Percentiles rank a stretch among this genome's conserved stretches.
Conservation (phyloP, 2,888 invertebrate species). For the Cephonodes hylas region DNA sequence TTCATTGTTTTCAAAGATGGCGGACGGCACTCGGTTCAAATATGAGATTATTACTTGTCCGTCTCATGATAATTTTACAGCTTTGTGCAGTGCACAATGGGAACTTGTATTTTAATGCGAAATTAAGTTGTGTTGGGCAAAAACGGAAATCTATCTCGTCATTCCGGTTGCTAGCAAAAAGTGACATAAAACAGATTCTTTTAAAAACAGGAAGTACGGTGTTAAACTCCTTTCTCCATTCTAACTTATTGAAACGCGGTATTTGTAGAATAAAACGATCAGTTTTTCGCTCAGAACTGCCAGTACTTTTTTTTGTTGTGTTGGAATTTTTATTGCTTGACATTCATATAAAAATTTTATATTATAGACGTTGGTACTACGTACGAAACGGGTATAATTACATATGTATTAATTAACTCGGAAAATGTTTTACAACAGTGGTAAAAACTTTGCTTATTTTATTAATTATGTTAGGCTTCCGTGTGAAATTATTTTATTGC, state of each 20-base stretch:
- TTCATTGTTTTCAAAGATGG: slow-evolving; percentile 80
- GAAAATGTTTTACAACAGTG: background rate
- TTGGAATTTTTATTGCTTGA: slow-evolving; percentile 10
- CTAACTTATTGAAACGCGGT: slow-evolving; percentile 30
- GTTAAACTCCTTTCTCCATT: slow-evolving; percentile 44
- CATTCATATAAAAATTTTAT: background rate
- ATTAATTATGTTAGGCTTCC: background rate
- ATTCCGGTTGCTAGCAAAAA: slow-evolving; percentile 51
- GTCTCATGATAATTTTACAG: slow-evolving; percentile 72
- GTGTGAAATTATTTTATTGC: background rate
- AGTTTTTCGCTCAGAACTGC: background rate
- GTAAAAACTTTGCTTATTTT: background rate
- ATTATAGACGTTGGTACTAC: background rate
- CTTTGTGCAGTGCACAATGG: slow-evolving; percentile 45
- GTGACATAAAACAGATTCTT: slow-evolving; percentile 34
- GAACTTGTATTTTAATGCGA: slow-evolving; percentile 52
- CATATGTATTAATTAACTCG: background rate
- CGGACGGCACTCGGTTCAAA: slow-evolving; percentile 64
- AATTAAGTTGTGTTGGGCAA: slow-evolving; percentile 44
- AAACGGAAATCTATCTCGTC: slow-evolving; percentile 56
- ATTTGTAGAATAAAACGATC: background rate
- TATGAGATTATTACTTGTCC: slow-evolving; percentile 72
- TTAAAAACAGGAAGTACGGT: slow-evolving; percentile 52
- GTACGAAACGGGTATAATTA: slow-evolving; percentile 5
- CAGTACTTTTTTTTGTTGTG: background rate